Evolutionary conservation across 2,888 invertebrate genomes (phyloP).

Genomic region (Alloscopus bannaensis): DNA sequence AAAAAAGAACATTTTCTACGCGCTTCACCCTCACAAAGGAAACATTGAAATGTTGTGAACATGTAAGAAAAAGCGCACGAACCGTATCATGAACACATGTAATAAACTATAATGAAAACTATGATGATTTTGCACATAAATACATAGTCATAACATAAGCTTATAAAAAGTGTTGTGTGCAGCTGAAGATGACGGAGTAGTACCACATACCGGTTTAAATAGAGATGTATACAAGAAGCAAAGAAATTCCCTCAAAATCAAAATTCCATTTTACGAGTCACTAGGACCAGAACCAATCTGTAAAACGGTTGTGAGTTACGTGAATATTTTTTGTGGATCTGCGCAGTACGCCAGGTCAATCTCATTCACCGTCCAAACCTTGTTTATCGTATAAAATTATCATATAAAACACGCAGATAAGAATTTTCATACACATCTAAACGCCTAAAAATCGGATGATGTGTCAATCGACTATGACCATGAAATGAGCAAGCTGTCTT

Average conservation of each 20-base stretch:
- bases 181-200: not conserved
- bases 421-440: no score
- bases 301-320: no score
- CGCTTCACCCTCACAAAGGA: not conserved
- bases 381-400: no score
- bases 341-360: no score
- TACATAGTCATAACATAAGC: no score
- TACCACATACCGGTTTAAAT: slow-evolving; percentile 21
- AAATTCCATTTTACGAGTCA: not conserved
- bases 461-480: slow-evolving; percentile 45
- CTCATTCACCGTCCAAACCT: no score
- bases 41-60: not conserved
- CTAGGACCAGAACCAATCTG: not conserved
- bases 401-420: no score
- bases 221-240: not conserved
- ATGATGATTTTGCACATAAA: no score
- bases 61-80: not conserved
- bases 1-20: not conserved
- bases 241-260: slow-evolving; percentile 7
- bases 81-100: slow-evolving; percentile 9
- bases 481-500: no score
- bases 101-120: no score
- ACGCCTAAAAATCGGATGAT: slow-evolving; percentile 36
- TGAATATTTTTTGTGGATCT: no score
- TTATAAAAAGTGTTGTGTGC: no score